Base-by-base conservation (phyloP, 2,113 vertebrate genomes). In the Coptodon bakossiorum region DNA sequence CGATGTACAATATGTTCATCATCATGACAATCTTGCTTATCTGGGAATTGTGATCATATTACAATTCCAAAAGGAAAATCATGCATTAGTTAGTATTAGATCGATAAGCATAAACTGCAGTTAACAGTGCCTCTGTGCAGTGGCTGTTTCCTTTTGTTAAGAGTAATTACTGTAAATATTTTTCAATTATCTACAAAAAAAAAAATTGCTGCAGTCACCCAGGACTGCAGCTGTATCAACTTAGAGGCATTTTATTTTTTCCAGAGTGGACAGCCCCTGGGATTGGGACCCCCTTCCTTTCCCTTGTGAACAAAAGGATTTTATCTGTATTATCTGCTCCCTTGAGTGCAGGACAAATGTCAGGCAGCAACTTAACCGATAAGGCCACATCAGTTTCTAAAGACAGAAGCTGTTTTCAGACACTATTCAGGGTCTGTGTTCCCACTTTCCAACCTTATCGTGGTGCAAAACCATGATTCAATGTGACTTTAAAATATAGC, bases 271-370 rank as follows among this genome's bases (percentile, higher is more conserved):
- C 80, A 61, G 85, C 88, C 82, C 83, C 22, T 12, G 45, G 83
- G 88, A 88, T 45, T 80, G 6, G 31, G 86, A 81, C 57, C 52
- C 71, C 63, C 57, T 88, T 38, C 84, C 82, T 50, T 66, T 86
- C 86, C 79, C 86, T 50, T 86, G 85, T 81, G 86, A 87, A 87
- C 86, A 92, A 88, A 68, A 86, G 36, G 45, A 63, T 48, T 84
- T 59, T 84, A 89, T 89, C 86, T 40, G 53, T 16, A 43, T 79
- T 54, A 88, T 90, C 86, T 53, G 38, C 34, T 89, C 82, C 81
- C 85, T 34, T 17, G 82, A 81, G 90, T 59, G 43, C 50, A 38
- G 53, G n/a, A 89, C 80, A 90, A 90, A 94, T 88, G 86, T 89
- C 91, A 85, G 27, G 29, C 87, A 59, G 43, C 54, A 38, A 79